Base-by-base conservation (phyloP, 1,140 invertebrate genomes). In the Trichonephila clavata region DNA sequence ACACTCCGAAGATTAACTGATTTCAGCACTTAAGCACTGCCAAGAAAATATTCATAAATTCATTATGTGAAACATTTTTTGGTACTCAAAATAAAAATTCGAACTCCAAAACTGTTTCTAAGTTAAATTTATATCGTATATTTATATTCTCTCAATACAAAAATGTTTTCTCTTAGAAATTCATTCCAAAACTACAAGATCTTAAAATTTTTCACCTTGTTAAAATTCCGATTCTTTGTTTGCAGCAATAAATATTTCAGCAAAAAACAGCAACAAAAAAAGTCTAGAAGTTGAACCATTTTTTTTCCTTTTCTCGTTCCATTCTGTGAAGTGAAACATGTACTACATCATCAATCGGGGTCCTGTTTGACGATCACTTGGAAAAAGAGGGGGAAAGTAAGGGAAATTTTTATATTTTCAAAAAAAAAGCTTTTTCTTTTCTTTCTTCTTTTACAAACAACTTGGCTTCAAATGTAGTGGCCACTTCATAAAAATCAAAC, bases 401-500 rank as follows among this genome's bases (percentile, higher is more conserved):
- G 27, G 43, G 84, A 59, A 24, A 63, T 63, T 86, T 86, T 86
- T 86, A n/a, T 60, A 60, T 86, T 84, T 59, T 84, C 81, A n/a
- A n/a, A n/a, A n/a, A n/a, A n/a, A n/a, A n/a, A n/a, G 24, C n/a
- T 77, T 77, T n/a, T 81, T 84, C 21, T 21, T 80, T 80, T 84
- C 21, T 91, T 84, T 50, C 57, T 92, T 84, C 77, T 80, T 92
- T 92, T 92, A 92, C 90, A 92, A 92, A 92, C 90, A 92, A 84
- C 90, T 92, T 80, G 60, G n/a, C 90, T 84, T 90, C 32, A 65
- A 61, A 92, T 92, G 90, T 83, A 92, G 90, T 92, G 90, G 59
- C 90, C 90, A 92, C 90, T 92, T 84, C 50, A 92, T 27, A 63
- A 92, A 83, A 92, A 84, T 92, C 90, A 92, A 92, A 92, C 43